Conservation (phyloP, 2,888 invertebrate species). For the Lasiommata megera region DNA sequence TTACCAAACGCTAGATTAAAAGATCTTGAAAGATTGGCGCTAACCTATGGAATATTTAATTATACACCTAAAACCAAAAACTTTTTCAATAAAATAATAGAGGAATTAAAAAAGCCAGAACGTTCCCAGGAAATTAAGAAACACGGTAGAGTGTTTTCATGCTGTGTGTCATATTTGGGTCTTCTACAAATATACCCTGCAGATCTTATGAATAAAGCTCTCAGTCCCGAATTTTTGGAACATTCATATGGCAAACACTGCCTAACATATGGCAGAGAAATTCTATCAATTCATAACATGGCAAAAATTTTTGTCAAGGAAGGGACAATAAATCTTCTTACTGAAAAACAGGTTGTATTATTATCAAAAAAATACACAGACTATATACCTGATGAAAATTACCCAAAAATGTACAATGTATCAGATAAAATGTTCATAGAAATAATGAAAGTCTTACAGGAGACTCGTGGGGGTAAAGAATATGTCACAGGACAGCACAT, state of each 20-base stretch:
- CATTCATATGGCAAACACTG: constrained; percentile 77
- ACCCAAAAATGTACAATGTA: constrained; percentile 73
- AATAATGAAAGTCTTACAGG: constrained; percentile 69
- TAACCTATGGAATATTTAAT: constrained; percentile 83
- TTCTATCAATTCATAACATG: constrained; percentile 83
- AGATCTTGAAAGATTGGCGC: constrained; percentile 87
- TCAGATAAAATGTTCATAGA: constrained; percentile 83
- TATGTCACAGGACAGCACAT: constrained; percentile 80
- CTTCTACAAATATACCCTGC: constrained; percentile 79
- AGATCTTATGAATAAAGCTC: constrained; percentile 80
- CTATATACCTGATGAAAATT: constrained; percentile 77
- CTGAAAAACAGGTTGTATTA: constrained; percentile 61
- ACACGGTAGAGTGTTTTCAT: constrained; percentile 82
- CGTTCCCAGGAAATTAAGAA: constrained; percentile 78
- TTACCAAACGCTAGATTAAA: constrained; percentile 82
- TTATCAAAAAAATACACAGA: constrained; percentile 83
- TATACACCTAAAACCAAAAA: constrained; percentile 70
- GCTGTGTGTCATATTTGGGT: constrained; percentile 82
- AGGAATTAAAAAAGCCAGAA: constrained; percentile 75
- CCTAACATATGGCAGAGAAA: constrained; percentile 77
- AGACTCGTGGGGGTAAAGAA: constrained; percentile 71
- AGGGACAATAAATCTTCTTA: constrained; percentile 79
- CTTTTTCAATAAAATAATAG: constrained; percentile 59
- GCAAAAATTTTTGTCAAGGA: constrained; percentile 83
- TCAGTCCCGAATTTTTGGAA: constrained; percentile 81